A percentile compares a stretch with the other conserved stretches of the same genome.
Evolutionary conservation across 2,113 vertebrate genomes (phyloP).

Genomic region (Podilymbus podiceps): DNA sequence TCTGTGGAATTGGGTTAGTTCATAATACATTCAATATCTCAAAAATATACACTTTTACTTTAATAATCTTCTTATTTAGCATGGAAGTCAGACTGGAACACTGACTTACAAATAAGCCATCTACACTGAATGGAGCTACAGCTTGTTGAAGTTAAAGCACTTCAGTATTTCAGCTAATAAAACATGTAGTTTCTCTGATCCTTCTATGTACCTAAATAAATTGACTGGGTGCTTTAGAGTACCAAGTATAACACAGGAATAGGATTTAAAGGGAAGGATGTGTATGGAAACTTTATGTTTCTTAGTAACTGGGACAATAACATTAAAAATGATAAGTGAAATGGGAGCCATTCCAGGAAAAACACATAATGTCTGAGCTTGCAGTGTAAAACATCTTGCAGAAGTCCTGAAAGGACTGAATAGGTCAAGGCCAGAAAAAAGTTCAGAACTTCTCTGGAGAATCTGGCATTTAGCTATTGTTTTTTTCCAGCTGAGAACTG

Average conservation of each 20-base stretch:
- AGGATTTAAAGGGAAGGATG: not conserved
- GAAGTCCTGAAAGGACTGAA: not conserved
- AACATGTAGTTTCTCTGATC: not conserved
- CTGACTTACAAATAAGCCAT: not conserved
- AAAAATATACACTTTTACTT: not conserved
- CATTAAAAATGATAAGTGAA: slow-evolving; percentile 21
- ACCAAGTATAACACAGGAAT: not conserved
- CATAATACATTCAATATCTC: not conserved
- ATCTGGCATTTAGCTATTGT: not conserved
- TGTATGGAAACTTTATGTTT: not conserved
- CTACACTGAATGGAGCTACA: not conserved
- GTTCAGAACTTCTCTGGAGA: not conserved
- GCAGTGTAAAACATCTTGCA: not conserved
- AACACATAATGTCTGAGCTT: not conserved
- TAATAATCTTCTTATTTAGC: not conserved
- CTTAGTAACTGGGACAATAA: slow-evolving; percentile 19
- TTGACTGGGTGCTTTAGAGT: not conserved
- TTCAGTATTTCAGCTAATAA: not conserved
- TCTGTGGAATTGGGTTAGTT: not conserved
- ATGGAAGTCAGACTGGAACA: not conserved
- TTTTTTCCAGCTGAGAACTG: not conserved
- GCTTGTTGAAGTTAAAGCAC: not conserved
- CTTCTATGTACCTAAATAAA: not conserved
- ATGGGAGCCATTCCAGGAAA: not conserved
- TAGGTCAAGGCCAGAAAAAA: not conserved